Conservation (phyloP, 2,888 invertebrate species). For the Pteria penguin region DNA sequence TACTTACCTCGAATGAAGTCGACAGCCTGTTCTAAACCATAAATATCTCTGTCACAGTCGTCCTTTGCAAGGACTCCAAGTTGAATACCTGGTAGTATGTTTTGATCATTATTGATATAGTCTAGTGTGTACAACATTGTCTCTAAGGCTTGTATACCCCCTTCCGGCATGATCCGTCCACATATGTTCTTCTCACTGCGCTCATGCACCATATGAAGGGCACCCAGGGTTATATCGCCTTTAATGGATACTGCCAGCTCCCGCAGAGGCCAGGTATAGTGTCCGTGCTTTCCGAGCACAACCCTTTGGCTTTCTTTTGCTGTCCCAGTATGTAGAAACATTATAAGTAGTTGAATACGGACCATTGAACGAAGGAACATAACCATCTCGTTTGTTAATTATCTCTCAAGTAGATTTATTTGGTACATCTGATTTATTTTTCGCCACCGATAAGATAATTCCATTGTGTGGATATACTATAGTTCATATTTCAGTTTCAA, state of each 20-base stretch:
- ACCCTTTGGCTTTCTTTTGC: too few relatives aligned
- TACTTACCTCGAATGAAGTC: slow-evolving; percentile 96
- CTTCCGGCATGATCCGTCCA: slow-evolving; percentile 96
- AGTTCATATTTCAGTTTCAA: too few relatives aligned
- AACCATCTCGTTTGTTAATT: too few relatives aligned
- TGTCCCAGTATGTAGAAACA: too few relatives aligned
- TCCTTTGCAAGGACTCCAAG: slow-evolving; percentile 94
- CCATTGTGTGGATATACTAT: too few relatives aligned
- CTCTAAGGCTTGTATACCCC: slow-evolving; percentile 88
- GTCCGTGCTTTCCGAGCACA: too few relatives aligned
- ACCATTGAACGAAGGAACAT: too few relatives aligned
- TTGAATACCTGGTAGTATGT: slow-evolving; percentile 87
- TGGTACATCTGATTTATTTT: too few relatives aligned
- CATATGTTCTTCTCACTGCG: slow-evolving; percentile 90
- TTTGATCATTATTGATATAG: slow-evolving; percentile 83
- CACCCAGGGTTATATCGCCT: slow-evolving; percentile 93
- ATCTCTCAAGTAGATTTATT: too few relatives aligned
- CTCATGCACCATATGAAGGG: slow-evolving; percentile 97
- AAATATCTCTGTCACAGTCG: slow-evolving; percentile 97
- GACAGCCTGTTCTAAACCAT: slow-evolving; percentile 96
- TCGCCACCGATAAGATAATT: too few relatives aligned
- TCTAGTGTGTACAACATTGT: slow-evolving; percentile 95
- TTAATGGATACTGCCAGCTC: slow-evolving; percentile 88
- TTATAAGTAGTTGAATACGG: too few relatives aligned
- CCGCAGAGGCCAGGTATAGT: slow-evolving; percentile 76